phyloP scores from a whole-genome alignment of 2,113 vertebrate species.

The Chloebia gouldiae region DNA sequence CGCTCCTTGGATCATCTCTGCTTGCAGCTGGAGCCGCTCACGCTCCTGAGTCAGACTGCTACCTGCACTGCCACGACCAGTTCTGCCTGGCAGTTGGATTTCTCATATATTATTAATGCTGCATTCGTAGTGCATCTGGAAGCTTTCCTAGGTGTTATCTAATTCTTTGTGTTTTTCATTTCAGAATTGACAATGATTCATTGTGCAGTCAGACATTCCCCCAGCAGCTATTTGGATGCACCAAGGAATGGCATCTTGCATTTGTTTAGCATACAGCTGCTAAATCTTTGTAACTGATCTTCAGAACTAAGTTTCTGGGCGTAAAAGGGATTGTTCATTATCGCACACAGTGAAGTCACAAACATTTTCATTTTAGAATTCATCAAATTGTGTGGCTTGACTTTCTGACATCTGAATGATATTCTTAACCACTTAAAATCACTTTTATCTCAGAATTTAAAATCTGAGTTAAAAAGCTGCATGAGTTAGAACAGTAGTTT shows the following conservation, averaged over 20 bases:
- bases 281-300: neutral
- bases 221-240: conserved; percentile 14
- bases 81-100: neutral
- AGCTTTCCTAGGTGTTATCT: conserved; percentile 28
- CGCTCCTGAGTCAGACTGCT: neutral
- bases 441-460: neutral
- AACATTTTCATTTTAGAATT: neutral
- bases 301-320: neutral
- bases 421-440: neutral
- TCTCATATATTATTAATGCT: neutral
- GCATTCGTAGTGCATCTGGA: neutral
- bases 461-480: neutral
- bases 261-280: neutral
- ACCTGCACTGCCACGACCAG: neutral
- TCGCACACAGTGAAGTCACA: neutral
- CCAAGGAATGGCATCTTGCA: neutral
- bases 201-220: conserved; percentile 2
- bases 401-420: neutral
- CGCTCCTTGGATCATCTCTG: neutral
- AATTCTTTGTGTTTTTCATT: neutral
- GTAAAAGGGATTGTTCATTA: neutral
- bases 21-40: rapidly evolving
- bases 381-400: neutral
- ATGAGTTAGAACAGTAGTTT: neutral
- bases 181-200: conserved; percentile 21